These are phyloP conservation scores for Cotesia congregata DNA, from an alignment of 2,888 invertebrate species.

Conservation along the genomic window DNA sequence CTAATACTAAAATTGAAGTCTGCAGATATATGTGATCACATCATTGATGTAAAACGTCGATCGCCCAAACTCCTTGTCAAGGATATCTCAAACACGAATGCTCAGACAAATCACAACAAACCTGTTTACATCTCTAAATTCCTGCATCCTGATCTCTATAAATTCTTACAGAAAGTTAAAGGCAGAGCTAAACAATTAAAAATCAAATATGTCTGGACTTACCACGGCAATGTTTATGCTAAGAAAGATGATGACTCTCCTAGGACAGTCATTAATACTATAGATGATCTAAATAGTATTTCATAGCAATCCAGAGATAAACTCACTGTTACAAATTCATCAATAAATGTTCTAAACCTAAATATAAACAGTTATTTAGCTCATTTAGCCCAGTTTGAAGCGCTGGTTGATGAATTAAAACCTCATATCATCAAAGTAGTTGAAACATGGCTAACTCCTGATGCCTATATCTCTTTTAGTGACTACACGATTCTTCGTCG, in stretches of 20 bases:
- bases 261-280: background rate
- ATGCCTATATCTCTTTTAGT: background rate
- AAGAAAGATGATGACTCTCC: background rate
- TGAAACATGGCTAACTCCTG: constrained; percentile 22
- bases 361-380: constrained; percentile 26
- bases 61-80: too few relatives aligned
- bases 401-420: background rate
- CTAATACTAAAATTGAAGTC: too few relatives aligned
- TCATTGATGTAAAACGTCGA: too few relatives aligned
- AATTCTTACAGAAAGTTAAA: background rate
- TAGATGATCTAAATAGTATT: background rate
- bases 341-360: background rate
- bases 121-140: constrained; percentile 20
- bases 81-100: too few relatives aligned
- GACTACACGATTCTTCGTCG: constrained; percentile 27
- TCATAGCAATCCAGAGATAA: background rate
- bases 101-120: background rate
- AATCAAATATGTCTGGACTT: constrained; percentile 13
- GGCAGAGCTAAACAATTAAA: background rate
- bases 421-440: constrained; percentile 29
- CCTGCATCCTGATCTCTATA: background rate
- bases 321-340: background rate
- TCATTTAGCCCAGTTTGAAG: constrained; percentile 7
- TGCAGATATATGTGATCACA: too few relatives aligned
- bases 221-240: background rate